Conservation (phyloP, 30 jellyfish, hydroid and myxozoan genomes). For the Hydra vulgaris region DNA sequence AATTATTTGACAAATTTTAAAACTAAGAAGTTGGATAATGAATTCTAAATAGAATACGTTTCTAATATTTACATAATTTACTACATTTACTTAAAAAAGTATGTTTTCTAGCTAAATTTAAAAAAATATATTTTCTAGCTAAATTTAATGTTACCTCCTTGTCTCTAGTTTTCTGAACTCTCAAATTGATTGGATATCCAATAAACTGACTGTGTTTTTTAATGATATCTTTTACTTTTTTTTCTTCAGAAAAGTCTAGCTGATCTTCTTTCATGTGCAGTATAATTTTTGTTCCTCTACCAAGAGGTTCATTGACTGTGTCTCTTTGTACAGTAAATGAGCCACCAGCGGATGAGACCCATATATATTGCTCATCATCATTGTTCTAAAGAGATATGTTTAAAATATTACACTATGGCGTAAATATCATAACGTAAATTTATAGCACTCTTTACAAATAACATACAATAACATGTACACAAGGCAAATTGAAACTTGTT, state of each 20-base stretch:
- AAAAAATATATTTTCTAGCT: too few species aligned
- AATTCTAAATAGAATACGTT: background rate
- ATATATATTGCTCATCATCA: slow-evolving; percentile 97
- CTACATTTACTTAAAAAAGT: too few species aligned
- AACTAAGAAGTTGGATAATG: too few species aligned
- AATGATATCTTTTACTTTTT: slow-evolving; percentile 69
- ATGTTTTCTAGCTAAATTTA: too few species aligned
- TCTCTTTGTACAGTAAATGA: slow-evolving; percentile 84
- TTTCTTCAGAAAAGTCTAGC: slow-evolving; percentile 68
- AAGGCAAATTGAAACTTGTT: background rate
- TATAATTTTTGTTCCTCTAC: slow-evolving; percentile 89
- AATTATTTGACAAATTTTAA: too few species aligned
- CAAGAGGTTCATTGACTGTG: slow-evolving; percentile 87
- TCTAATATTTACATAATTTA: too few species aligned
- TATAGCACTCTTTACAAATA: background rate
- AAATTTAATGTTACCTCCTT: too few species aligned
- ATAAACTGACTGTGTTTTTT: slow-evolving; percentile 97
- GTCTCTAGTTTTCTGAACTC: slow-evolving; percentile 75
- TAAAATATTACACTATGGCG: background rate
- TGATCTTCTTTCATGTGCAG: slow-evolving; percentile 91
- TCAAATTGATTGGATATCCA: slow-evolving; percentile 71
- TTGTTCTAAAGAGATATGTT: slow-evolving; percentile 52
- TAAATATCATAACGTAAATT: background rate
- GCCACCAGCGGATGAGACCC: slow-evolving; percentile 98
- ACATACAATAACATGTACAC: background rate